Evolutionary conservation across 2,113 vertebrate species (phyloP).

Genomic region (Chloropsis hardwickii): DNA sequence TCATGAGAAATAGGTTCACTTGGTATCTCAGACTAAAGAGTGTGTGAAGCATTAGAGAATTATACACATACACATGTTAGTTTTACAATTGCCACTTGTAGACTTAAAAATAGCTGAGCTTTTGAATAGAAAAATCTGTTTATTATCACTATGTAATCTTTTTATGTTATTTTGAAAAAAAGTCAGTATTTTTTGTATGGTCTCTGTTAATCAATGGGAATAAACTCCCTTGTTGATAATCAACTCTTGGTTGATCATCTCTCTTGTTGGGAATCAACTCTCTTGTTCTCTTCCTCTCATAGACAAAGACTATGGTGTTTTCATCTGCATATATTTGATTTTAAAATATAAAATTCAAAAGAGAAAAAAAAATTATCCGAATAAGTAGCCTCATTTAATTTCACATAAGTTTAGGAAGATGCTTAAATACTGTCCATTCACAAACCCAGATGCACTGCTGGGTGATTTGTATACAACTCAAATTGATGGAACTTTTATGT

Average conservation of each 20-base stretch:
- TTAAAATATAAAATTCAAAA: neutral
- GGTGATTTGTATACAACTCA: neutral
- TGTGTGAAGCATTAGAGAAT: neutral
- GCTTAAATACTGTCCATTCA: neutral
- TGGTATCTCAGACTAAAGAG: neutral
- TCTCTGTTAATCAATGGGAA: neutral
- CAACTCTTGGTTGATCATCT: neutral
- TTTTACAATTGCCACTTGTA: neutral
- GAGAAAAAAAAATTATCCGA: neutral
- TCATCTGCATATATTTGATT: neutral
- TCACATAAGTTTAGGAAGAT: neutral
- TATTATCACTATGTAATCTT: neutral
- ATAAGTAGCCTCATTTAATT: neutral
- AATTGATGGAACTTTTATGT: neutral
- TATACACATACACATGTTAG: accelerated
- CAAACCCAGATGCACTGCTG: neutral
- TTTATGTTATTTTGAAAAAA: neutral
- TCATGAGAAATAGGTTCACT: neutral
- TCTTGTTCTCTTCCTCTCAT: neutral
- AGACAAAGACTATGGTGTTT: neutral
- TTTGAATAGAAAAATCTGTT: neutral
- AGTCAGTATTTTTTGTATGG: neutral
- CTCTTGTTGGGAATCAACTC: too few relatives aligned
- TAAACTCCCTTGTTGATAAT: neutral
- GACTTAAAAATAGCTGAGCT: neutral